phyloP scores from a whole-genome alignment of 2,113 vertebrate genomes.

The Hydropotes inermis region DNA sequence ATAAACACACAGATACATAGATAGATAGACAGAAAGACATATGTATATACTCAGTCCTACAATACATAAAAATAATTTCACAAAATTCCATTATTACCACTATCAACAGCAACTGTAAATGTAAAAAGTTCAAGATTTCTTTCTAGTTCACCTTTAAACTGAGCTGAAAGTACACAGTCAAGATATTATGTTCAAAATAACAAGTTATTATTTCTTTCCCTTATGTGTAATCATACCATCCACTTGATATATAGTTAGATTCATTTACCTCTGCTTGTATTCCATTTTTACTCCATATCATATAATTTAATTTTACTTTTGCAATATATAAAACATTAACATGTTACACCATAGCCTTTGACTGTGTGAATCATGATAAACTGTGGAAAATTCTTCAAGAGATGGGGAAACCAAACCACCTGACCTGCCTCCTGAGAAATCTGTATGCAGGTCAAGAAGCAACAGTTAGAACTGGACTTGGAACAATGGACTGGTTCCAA shows the following conservation, averaged over 20 bases:
- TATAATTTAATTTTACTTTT: not conserved
- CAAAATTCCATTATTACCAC: not conserved
- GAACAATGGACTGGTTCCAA: not conserved
- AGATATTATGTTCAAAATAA: not conserved
- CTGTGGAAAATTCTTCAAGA: not conserved
- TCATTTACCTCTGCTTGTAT: not conserved
- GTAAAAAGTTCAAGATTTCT: not conserved
- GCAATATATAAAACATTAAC: not conserved
- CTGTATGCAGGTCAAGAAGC: not conserved
- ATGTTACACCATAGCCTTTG: not conserved
- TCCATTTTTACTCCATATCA: not conserved
- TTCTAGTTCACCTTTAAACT: not conserved
- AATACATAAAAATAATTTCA: not conserved
- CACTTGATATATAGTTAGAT: not conserved
- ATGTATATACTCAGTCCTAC: not conserved
- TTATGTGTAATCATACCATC: not conserved
- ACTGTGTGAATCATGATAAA: not conserved
- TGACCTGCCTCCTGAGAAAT: not conserved
- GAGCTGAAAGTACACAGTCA: not conserved
- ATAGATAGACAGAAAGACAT: not conserved
- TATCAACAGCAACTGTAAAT: not conserved
- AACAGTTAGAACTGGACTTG: not conserved
- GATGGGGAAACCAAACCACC: not conserved
- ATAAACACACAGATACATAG: not conserved
- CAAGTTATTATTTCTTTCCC: not conserved